phyloP scores from a whole-genome alignment of 1,140 invertebrate species.

The Tetranychus cinnabarinus region DNA sequence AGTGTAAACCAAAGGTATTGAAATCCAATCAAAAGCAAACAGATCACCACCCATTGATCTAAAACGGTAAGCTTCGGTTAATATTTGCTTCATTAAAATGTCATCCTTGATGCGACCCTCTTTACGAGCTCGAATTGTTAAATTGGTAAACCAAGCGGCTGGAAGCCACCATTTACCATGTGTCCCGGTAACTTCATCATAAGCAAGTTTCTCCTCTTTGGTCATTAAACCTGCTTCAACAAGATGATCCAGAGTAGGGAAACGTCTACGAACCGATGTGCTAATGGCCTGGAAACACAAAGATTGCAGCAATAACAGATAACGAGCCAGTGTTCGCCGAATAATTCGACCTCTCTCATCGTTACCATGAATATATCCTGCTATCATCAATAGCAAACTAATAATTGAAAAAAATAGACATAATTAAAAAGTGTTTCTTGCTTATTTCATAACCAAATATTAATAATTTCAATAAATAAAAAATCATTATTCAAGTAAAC shows the following conservation, averaged over 20 bases:
- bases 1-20: slow-evolving; percentile 27
- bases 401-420: neutral
- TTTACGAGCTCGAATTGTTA: slow-evolving; percentile 55
- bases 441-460: neutral
- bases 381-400: slow-evolving; percentile 18
- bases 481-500: neutral
- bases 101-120: slow-evolving; percentile 77
- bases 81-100: slow-evolving; percentile 23
- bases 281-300: slow-evolving; percentile 59
- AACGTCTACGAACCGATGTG: slow-evolving; percentile 67
- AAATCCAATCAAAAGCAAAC: slow-evolving; percentile 26
- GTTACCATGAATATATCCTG: slow-evolving; percentile 31
- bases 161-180: slow-evolving; percentile 88
- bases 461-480: too few species aligned
- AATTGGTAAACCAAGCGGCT: slow-evolving; percentile 66
- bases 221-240: slow-evolving; percentile 67
- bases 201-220: slow-evolving; percentile 66
- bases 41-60: slow-evolving; percentile 19
- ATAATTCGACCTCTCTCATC: slow-evolving; percentile 69
- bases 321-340: slow-evolving; percentile 59
- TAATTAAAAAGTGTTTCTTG: neutral
- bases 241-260: slow-evolving; percentile 63
- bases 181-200: slow-evolving; percentile 61
- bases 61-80: slow-evolving; percentile 19
- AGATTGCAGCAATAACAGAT: slow-evolving; percentile 53